Percentiles rank a stretch among this genome's conserved stretches.
Conservation (phyloP, 2,888 invertebrate genomes). For the Pterobdella sp. region DNA sequence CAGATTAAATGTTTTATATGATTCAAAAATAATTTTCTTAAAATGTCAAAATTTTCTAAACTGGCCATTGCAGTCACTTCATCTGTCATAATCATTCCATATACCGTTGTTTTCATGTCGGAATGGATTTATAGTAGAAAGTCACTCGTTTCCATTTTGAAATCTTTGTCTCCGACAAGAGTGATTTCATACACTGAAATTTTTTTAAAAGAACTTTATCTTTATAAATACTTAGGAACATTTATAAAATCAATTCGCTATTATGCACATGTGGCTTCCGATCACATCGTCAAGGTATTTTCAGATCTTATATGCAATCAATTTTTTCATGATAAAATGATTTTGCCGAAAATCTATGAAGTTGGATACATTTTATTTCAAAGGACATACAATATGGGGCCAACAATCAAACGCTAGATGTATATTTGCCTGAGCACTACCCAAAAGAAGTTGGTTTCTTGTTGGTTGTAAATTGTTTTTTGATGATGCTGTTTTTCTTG, state of each 20-base stretch:
- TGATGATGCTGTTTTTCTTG: too few relatives aligned
- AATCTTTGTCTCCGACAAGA: constrained; percentile 45
- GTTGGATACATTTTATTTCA: not conserved
- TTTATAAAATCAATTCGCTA: constrained; percentile 42
- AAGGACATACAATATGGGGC: constrained; percentile 23
- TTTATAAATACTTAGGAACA: constrained; percentile 40
- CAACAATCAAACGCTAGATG: constrained; percentile 14
- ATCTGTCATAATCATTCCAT: constrained; percentile 44
- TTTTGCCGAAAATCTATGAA: not conserved
- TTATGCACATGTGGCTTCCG: constrained; percentile 40
- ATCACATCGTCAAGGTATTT: constrained; percentile 43
- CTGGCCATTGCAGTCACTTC: constrained; percentile 38
- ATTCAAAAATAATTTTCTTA: too few relatives aligned
- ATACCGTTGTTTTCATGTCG: constrained; percentile 44
- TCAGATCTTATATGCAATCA: not conserved
- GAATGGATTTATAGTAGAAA: constrained; percentile 45
- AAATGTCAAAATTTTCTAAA: constrained; percentile 29
- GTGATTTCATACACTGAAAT: constrained; percentile 45
- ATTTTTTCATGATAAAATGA: not conserved
- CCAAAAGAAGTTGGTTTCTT: constrained; percentile 30
- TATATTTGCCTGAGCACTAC: not conserved
- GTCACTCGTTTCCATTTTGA: constrained; percentile 40
- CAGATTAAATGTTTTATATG: too few relatives aligned
- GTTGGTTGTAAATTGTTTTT: constrained; percentile 42
- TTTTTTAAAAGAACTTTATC: constrained; percentile 40